Evolutionary conservation across 1,140 invertebrate genomes (phyloP), one percentile per base, ranked within the genome.

Genomic region (Brachionus manjavacas): DNA sequence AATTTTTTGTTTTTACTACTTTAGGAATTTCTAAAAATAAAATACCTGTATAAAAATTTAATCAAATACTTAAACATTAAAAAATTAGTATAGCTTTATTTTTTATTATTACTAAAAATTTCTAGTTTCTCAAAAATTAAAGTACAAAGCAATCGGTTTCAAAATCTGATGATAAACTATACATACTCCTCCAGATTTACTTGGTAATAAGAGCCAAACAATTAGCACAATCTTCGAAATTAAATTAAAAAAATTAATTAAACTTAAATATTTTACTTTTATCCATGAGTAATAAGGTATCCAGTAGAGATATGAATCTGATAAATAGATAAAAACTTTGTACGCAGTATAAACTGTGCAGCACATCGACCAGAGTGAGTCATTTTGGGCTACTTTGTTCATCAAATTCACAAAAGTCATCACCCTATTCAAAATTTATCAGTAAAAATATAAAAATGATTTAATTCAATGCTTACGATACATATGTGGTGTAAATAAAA

Each of bases 231-330:
- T 96, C 96, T 97, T 90, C 9, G 92, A 92, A 85, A 99, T 92
- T 2, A n/a, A 95, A 95, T 99, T 89, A 99, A 93, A 25, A 97
- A 97, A 87, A 99, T 95, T 93, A 96, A 95, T 80, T 35, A 4
- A 93, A 93, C 4, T 60, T 60, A 6, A 60, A 60, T 60, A 46
- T 95, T 92, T 74, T 91, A 88, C 85, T 99, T 91, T 87, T 96
- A 94, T 0, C 96, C 94, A 88, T 98, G 98, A 9, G 20, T 60
- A 60, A 23, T 60, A 60, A 9, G 52, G 52, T 20, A 60, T 60
- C 52, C 52, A 60, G 16, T 60, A 16, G 20, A 60, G 52, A 20
- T 60, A 60, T 23, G 16, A 20, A 23, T 60, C 52, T 60, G 52
- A 8, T 9, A 60, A 60, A 20, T 23, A 60, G 16, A 60, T 8